These are phyloP conservation scores for Onychomys arenicola DNA, from an alignment of 2,797 vertebrate genomes.

Conservation along the genomic window DNA sequence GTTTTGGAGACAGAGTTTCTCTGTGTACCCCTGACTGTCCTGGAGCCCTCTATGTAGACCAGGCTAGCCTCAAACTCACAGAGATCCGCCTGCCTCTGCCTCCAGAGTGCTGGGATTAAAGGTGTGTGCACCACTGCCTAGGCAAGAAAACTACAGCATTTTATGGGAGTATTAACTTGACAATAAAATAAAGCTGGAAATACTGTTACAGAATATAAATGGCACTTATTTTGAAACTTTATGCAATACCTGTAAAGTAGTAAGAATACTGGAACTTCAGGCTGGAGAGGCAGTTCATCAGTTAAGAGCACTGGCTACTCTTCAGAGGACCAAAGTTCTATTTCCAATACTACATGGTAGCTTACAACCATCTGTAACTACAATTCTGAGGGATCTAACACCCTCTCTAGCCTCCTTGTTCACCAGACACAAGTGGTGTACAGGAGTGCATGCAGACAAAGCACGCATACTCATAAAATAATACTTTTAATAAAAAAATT, in stretches of 20 bases:
- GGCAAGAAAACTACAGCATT: not conserved
- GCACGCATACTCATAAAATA: not conserved
- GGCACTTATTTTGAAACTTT: slow-evolving; percentile 35
- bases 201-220: slow-evolving; percentile 16
- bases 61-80: too few species aligned
- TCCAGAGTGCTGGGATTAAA: too few species aligned
- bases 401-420: not conserved
- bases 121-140: too few species aligned
- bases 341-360: not conserved
- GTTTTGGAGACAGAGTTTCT: too few species aligned
- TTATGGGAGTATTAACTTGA: slow-evolving; percentile 34
- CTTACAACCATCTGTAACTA: not conserved
- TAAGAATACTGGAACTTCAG: slow-evolving; percentile 1
- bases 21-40: too few species aligned
- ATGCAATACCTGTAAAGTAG: not conserved
- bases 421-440: not conserved
- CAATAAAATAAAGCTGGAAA: slow-evolving; percentile 38
- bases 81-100: too few species aligned
- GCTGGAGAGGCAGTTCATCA: not conserved
- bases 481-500: too few species aligned
- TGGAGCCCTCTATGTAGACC: too few species aligned
- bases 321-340: not conserved
- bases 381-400: not conserved
- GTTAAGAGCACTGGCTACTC: not conserved
- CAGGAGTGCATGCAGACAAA: not conserved